Base-by-base conservation (phyloP, 2,888 invertebrate species). In the Orthonevra nobilis region DNA sequence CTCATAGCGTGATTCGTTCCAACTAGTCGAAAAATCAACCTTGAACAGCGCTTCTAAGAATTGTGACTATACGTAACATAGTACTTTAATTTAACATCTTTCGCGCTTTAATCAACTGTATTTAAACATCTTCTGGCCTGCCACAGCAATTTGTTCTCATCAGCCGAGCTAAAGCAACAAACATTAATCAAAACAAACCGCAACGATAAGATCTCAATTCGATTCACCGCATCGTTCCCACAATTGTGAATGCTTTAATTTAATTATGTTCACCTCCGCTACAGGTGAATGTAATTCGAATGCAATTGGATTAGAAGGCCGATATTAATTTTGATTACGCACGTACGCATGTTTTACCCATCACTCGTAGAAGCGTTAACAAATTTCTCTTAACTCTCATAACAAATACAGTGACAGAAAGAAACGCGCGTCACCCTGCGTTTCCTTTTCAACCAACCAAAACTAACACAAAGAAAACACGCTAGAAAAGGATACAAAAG, bases 221-320 rank as follows among this genome's bases (percentile, higher is more conserved):
- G 54, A 61, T 46, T 36, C 61, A 46, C 20, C 12, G 44, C 52
- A 34, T 40, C 38, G 48, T 32, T 68, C 48, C 4, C 40, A 50
- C 50, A 50, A 60, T 69, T 60, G 50, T 48, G n/a, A 17, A 54
- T 34, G 70, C 26, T 61, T 61, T 52, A 36, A 70, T 61, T 70
- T 26, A 52, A 61, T 70, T 61, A 70, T 42, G 17, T 38, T 26
- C 60, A 42, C 50, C 26, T 28, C 28, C n/a, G 60, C 50, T 38
- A 42, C 61, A 70, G 42, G 61, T 61, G 61, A 46, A 38, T 14
- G 10, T 28, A 50, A 54, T 52, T 38, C 54, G 23, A 36, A 26
- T 52, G 70, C 52, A 36, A 44, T 70, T 61, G 28, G 28, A 36
- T 30, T 28, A 4, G 40, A 52, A 20, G 38, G 36, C 10, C 19